phyloP scores from a whole-genome alignment of 2,888 invertebrate genomes.

The Lysandra coridon region DNA sequence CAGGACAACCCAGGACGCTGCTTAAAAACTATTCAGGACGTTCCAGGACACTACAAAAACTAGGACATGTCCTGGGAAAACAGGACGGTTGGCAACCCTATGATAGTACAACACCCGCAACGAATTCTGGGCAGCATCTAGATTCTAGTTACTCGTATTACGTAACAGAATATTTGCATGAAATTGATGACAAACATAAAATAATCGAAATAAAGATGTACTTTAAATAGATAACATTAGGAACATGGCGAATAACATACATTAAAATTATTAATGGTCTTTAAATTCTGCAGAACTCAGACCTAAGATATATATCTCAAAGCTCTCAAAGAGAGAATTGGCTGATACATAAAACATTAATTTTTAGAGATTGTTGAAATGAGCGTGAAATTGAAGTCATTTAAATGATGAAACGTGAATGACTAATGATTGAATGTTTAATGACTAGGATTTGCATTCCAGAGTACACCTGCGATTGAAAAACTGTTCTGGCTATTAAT shows the following conservation, averaged over 20 bases:
- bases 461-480: conserved; percentile 30
- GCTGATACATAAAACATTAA: background rate
- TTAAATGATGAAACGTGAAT: conserved; percentile 13
- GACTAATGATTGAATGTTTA: conserved; percentile 21
- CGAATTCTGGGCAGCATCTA: no score
- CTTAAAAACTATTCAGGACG: no score
- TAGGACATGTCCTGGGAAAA: no score
- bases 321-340: background rate
- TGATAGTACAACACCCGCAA: no score
- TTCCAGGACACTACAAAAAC: no score
- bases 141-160: no score
- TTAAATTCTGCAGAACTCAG: background rate
- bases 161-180: no score
- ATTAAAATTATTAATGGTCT: background rate
- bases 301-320: background rate
- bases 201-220: background rate
- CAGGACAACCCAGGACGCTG: no score
- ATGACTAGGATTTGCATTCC: conserved; percentile 28
- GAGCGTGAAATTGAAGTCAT: conserved; percentile 29
- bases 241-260: background rate
- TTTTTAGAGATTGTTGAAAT: conserved; percentile 17
- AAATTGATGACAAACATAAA: background rate
- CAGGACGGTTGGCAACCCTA: no score
- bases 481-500: conserved; percentile 28
- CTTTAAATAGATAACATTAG: background rate